Evolutionary conservation across 2,797 vertebrate species (phyloP).

Genomic region (Limosa lapponica): DNA sequence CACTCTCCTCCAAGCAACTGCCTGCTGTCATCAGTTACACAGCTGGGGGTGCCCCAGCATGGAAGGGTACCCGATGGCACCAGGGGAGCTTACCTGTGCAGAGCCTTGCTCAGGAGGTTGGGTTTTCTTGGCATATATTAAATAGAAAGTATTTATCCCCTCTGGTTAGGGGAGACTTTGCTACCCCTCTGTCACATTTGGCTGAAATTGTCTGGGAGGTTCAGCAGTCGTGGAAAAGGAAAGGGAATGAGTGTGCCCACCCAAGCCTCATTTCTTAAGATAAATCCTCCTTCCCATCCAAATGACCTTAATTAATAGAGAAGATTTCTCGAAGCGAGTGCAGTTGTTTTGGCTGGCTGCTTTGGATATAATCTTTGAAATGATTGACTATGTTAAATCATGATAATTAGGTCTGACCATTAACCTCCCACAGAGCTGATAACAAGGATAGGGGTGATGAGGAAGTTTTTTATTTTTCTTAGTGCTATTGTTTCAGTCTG

Average conservation of each 20-base stretch:
- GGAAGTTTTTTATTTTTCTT: slow-evolving; percentile 69
- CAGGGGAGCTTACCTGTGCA: neutral
- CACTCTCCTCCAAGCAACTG: neutral
- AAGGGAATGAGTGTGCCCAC: neutral
- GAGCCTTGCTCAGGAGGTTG: neutral
- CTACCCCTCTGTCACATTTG: neutral
- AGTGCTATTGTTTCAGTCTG: slow-evolving; percentile 45
- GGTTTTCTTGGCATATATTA: neutral
- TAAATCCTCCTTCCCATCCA: neutral
- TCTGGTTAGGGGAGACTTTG: neutral
- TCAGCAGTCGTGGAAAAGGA: neutral
- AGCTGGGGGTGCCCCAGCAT: neutral
- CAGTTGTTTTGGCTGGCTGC: slow-evolving; percentile 38
- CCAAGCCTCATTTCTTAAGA: neutral
- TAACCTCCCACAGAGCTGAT: slow-evolving; percentile 63
- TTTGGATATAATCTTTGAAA: slow-evolving; percentile 56
- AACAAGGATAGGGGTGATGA: slow-evolving; percentile 14
- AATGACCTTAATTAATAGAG: neutral
- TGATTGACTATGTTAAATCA: slow-evolving; percentile 50
- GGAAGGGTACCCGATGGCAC: neutral
- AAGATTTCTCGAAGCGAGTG: neutral
- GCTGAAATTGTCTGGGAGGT: neutral
- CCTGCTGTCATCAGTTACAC: neutral
- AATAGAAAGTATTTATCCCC: neutral
- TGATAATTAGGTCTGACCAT: slow-evolving; percentile 59